phyloP scores from a whole-genome alignment of 2,888 invertebrate species.

The Ypsolopha sequella region DNA sequence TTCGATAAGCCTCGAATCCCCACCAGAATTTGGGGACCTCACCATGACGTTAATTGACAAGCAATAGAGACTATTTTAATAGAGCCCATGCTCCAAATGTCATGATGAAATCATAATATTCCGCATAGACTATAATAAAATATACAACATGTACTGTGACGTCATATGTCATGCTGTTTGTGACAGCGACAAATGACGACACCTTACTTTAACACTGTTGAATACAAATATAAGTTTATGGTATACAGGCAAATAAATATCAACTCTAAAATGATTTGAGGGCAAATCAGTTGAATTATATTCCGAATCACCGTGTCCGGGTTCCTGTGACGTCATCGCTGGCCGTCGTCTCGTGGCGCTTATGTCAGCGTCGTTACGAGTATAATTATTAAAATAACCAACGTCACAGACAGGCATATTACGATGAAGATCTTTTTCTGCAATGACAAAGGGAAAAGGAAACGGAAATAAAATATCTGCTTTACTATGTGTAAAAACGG shows the following conservation, averaged over 20 bases:
- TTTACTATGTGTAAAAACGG: too few species aligned
- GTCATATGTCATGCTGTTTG: too few species aligned
- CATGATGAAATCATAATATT: too few species aligned
- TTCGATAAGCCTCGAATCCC: too few species aligned
- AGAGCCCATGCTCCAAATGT: too few species aligned
- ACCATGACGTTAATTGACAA: too few species aligned
- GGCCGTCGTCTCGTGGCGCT: constrained; percentile 17
- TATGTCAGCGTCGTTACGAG: constrained; percentile 58
- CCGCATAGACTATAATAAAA: too few species aligned
- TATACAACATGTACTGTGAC: too few species aligned
- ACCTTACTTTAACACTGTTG: background rate
- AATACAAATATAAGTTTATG: background rate
- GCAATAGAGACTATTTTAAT: too few species aligned
- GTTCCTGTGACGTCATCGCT: constrained; percentile 24
- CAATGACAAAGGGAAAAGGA: constrained; percentile 69
- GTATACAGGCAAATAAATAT: constrained; percentile 5
- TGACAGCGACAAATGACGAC: background rate
- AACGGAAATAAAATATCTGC: constrained; percentile 2
- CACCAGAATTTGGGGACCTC: too few species aligned
- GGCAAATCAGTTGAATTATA: background rate
- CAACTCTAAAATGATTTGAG: background rate
- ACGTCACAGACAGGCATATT: constrained; percentile 84
- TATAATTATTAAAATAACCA: constrained; percentile 82
- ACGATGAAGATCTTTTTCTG: constrained; percentile 93
- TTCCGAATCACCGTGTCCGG: background rate